Percentiles rank a stretch among this genome's conserved stretches.
Evolutionary conservation across 2,113 vertebrate species (phyloP).

Genomic region (Telmatochromis bifrenatus): DNA sequence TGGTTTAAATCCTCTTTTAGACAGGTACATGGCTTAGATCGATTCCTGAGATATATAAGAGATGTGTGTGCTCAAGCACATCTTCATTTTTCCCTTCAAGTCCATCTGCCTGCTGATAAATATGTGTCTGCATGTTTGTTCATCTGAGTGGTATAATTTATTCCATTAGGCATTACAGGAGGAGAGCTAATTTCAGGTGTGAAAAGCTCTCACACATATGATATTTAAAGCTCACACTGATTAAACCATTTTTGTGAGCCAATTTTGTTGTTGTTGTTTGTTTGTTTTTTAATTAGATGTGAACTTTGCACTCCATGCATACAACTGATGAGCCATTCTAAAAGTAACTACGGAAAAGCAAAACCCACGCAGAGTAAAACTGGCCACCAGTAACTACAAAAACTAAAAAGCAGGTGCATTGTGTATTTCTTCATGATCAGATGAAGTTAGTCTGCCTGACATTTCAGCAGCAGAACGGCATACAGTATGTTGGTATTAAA

Average conservation of each 20-base stretch:
- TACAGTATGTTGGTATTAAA: neutral
- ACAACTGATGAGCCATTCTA: neutral
- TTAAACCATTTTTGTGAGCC: neutral
- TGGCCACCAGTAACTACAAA: neutral
- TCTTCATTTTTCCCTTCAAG: neutral
- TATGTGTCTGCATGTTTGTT: neutral
- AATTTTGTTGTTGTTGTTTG: neutral
- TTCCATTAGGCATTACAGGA: neutral
- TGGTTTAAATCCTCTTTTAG: conserved; percentile 32
- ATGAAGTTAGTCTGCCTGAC: neutral
- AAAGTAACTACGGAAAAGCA: neutral
- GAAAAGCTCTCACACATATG: neutral
- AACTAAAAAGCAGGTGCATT: neutral
- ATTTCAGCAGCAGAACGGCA: neutral
- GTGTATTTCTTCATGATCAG: neutral
- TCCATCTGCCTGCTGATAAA: neutral
- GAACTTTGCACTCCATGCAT: neutral
- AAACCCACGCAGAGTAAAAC: neutral
- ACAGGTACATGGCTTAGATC: conserved; percentile 39
- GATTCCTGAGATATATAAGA: conserved; percentile 4
- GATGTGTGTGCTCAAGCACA: conserved; percentile 17
- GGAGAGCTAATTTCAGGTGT: neutral
- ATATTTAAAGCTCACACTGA: neutral
- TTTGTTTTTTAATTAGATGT: neutral
- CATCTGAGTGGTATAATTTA: neutral